Percentiles rank a stretch among this genome's conserved stretches.
Conservation (phyloP, 2,797 vertebrate genomes). For the Eremophila alpestris region DNA sequence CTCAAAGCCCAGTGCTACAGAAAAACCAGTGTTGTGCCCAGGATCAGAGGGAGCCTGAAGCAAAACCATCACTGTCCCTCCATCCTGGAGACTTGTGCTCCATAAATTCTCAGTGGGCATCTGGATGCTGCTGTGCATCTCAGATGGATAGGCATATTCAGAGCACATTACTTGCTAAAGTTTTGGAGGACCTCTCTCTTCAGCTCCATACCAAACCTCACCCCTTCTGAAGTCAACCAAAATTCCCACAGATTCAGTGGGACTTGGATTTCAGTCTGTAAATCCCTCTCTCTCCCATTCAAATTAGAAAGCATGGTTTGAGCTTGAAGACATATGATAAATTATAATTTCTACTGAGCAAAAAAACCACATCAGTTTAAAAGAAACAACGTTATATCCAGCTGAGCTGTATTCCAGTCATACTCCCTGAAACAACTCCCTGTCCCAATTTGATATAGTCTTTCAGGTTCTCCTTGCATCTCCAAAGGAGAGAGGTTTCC, state of each 20-base stretch:
- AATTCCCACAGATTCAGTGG: neutral
- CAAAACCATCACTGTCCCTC: neutral
- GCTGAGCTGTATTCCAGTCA: neutral
- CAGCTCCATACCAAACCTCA: neutral
- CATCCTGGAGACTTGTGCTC: fast-evolving
- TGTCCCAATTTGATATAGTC: neutral
- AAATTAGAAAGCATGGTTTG: neutral
- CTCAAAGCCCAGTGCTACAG: neutral
- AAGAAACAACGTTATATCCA: neutral
- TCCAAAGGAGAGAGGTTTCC: neutral
- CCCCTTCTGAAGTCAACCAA: neutral
- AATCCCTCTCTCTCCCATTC: neutral
- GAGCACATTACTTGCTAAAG: neutral
- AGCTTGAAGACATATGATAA: neutral
- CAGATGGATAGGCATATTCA: neutral
- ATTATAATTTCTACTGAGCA: neutral
- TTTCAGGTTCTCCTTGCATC: neutral
- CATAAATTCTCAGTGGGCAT: neutral
- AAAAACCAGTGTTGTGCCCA: fast-evolving
- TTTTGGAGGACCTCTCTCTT: neutral
- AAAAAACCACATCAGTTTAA: neutral
- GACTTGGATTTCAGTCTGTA: neutral
- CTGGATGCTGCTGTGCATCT: neutral
- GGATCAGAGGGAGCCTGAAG: neutral
- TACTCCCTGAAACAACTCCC: neutral